Evolutionary conservation across 2,888 invertebrate species (phyloP).

Genomic region (Ophraella communa): DNA sequence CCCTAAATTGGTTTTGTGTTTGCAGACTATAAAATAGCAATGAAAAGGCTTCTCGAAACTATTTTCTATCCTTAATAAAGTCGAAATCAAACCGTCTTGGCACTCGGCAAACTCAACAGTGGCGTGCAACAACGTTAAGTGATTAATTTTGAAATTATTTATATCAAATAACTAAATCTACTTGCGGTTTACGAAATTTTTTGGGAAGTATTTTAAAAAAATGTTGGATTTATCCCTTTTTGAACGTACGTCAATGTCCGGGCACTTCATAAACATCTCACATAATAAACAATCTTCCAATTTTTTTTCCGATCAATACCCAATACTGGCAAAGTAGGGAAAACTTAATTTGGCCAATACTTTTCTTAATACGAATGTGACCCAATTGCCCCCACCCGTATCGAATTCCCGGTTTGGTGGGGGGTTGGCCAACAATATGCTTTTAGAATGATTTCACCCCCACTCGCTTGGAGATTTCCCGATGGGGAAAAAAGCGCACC

Average conservation of each 20-base stretch:
- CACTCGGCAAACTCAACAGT: background rate
- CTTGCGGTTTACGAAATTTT: no score
- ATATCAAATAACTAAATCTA: no score
- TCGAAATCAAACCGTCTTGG: conserved; percentile 1
- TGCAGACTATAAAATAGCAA: conserved; percentile 14
- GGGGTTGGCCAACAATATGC: conserved; percentile 39
- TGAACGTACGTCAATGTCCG: no score
- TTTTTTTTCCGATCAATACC: conserved; percentile 38
- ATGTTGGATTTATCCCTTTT: background rate
- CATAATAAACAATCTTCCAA: conserved; percentile 36
- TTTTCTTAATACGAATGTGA: conserved; percentile 41
- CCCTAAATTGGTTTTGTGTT: conserved; percentile 19
- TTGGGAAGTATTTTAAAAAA: no score
- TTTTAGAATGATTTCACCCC: conserved; percentile 34
- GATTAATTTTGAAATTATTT: background rate
- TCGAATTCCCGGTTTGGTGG: conserved; percentile 23
- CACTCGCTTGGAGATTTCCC: conserved; percentile 31
- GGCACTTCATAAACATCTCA: conserved; percentile 30
- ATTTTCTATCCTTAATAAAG: conserved; percentile 6
- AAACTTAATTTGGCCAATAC: conserved; percentile 41
- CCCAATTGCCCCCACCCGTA: conserved; percentile 38
- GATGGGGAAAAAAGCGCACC: conserved; percentile 37
- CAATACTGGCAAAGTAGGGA: conserved; percentile 36
- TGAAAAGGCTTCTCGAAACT: conserved; percentile 16
- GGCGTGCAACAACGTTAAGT: background rate